phyloP scores from a whole-genome alignment of 2,113 vertebrate genomes.

The Ceyx margarethae region DNA sequence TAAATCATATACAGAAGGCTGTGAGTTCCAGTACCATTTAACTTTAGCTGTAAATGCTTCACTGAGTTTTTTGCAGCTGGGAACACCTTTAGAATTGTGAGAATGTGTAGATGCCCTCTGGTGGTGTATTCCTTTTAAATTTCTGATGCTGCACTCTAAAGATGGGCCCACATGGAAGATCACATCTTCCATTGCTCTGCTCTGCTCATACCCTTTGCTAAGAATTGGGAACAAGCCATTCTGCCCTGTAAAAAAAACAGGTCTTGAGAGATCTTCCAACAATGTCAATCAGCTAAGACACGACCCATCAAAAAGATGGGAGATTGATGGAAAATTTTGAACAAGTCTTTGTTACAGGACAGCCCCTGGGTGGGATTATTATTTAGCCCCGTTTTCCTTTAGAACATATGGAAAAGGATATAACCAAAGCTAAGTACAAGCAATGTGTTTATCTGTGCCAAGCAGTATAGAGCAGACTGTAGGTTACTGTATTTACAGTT shows the following conservation, averaged over 20 bases:
- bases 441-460: neutral
- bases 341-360: neutral
- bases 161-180: neutral
- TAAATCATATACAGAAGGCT: neutral
- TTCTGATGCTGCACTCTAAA: neutral
- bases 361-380: neutral
- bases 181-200: neutral
- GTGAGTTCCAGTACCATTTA: neutral
- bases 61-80: neutral
- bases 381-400: neutral
- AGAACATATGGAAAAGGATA: neutral
- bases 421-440: neutral
- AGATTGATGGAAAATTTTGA: neutral
- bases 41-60: neutral
- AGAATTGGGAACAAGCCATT: neutral
- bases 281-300: neutral
- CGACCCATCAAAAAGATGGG: neutral
- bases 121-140: neutral
- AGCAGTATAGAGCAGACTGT: neutral
- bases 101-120: constrained; percentile 46
- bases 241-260: neutral
- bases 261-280: neutral
- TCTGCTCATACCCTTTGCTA: neutral
- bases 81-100: neutral
- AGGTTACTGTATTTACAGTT: neutral